phyloP scores from a whole-genome alignment of 2,888 invertebrate species.

The Quadriops clusia region DNA sequence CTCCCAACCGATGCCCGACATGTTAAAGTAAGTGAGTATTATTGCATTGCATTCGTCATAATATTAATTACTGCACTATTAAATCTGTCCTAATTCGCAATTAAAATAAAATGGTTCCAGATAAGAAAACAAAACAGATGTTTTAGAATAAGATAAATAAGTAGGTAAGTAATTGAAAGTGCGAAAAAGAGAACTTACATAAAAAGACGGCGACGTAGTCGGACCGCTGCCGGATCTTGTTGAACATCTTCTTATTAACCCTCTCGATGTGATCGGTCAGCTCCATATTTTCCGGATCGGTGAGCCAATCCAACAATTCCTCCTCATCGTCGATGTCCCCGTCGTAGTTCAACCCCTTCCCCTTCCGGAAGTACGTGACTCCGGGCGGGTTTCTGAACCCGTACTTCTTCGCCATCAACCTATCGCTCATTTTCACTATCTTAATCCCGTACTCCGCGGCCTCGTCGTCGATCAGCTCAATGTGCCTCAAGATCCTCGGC shows the following conservation, averaged over 20 bases:
- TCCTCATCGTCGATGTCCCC: slow-evolving; percentile 89
- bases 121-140: too few relatives aligned
- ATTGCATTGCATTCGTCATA: too few relatives aligned
- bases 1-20: too few relatives aligned
- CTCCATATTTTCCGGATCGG: slow-evolving; percentile 90
- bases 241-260: slow-evolving; percentile 87
- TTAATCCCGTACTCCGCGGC: slow-evolving; percentile 85
- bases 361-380: slow-evolving; percentile 81
- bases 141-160: too few relatives aligned
- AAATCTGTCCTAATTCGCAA: too few relatives aligned
- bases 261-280: slow-evolving; percentile 84
- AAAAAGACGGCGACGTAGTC: slow-evolving; percentile 88
- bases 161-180: too few relatives aligned
- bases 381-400: slow-evolving; percentile 84
- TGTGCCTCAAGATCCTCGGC: slow-evolving; percentile 68
- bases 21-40: too few relatives aligned
- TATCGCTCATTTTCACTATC: slow-evolving; percentile 77
- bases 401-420: slow-evolving; percentile 87
- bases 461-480: slow-evolving; percentile 85
- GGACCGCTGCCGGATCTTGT: slow-evolving; percentile 76
- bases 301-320: slow-evolving; percentile 80
- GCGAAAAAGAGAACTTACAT: slow-evolving; percentile 80
- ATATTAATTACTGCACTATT: too few relatives aligned
- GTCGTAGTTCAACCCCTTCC: slow-evolving; percentile 80
- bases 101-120: too few relatives aligned